Conservation (phyloP, 2,113 vertebrate genomes). For the Lophius piscatorius region DNA sequence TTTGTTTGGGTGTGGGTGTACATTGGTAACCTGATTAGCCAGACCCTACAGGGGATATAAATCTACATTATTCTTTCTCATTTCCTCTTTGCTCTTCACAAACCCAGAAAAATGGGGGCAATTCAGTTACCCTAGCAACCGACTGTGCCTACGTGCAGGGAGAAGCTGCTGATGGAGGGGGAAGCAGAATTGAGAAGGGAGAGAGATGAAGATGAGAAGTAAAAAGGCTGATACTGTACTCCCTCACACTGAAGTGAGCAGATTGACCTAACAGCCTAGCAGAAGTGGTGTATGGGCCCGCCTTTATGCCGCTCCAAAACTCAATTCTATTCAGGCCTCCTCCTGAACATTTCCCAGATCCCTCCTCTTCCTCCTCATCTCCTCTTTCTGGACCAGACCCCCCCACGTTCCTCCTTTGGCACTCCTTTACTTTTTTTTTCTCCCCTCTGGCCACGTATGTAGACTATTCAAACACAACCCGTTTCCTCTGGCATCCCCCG, state of each 20-base stretch:
- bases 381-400: neutral
- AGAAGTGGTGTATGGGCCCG: slow-evolving; percentile 14
- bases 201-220: slow-evolving; percentile 24
- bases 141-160: slow-evolving; percentile 65
- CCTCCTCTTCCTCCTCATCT: slow-evolving; percentile 16
- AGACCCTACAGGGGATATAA: slow-evolving; percentile 59
- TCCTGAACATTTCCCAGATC: slow-evolving; percentile 29
- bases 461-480: slow-evolving; percentile 74
- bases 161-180: slow-evolving; percentile 65
- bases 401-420: slow-evolving; percentile 12
- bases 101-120: slow-evolving; percentile 78
- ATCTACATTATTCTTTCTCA: slow-evolving; percentile 71
- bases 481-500: slow-evolving; percentile 61
- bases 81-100: slow-evolving; percentile 67
- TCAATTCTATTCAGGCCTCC: slow-evolving; percentile 12
- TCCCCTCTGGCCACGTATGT: slow-evolving; percentile 51
- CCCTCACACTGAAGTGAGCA: slow-evolving; percentile 18
- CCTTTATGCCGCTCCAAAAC: slow-evolving; percentile 6
- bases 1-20: slow-evolving; percentile 1
- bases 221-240: slow-evolving; percentile 38
- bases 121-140: slow-evolving; percentile 79
- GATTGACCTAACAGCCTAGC: slow-evolving; percentile 4
- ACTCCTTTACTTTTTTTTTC: slow-evolving; percentile 34
- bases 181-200: slow-evolving; percentile 21
- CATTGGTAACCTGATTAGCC: slow-evolving; percentile 67